A percentile compares a stretch with the other conserved stretches of the same genome.
Conservation (phyloP, 2,113 vertebrate genomes). For the Vombatus ursinus region DNA sequence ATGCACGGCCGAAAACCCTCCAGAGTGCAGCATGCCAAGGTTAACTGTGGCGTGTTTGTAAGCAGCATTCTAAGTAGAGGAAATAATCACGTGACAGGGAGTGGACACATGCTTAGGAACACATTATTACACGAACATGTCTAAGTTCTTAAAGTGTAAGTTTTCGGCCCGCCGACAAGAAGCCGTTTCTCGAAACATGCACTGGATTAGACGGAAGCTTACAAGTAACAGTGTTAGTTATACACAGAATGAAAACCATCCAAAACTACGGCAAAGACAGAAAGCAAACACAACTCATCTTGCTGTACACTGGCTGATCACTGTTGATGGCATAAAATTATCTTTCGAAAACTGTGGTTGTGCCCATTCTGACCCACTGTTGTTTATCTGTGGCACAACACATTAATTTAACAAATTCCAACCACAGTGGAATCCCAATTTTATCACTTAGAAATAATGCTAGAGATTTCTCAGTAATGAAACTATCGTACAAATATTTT, state of each 20-base stretch:
- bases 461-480: slow-evolving; percentile 39
- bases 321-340: background rate
- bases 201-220: slow-evolving; percentile 83
- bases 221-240: slow-evolving; percentile 81
- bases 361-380: slow-evolving; percentile 21
- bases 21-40: slow-evolving; percentile 99
- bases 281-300: slow-evolving; percentile 71
- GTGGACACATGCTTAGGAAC: slow-evolving; percentile 89
- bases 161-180: slow-evolving; percentile 90
- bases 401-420: slow-evolving; percentile 10
- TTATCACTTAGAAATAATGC: slow-evolving; percentile 26
- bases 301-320: slow-evolving; percentile 44
- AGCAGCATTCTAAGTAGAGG: slow-evolving; percentile 99
- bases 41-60: slow-evolving; percentile 99
- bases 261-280: slow-evolving; percentile 82
- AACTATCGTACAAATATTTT: slow-evolving; percentile 12
- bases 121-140: slow-evolving; percentile 87
- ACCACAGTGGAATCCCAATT: slow-evolving; percentile 15
- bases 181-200: slow-evolving; percentile 82
- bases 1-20: slow-evolving; percentile 98
- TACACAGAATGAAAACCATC: slow-evolving; percentile 83
- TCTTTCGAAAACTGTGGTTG: background rate
- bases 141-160: slow-evolving; percentile 91
- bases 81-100: slow-evolving; percentile 98
- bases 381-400: slow-evolving; percentile 3